Conservation (phyloP, 2,113 vertebrate genomes). For the Lagopus muta region DNA sequence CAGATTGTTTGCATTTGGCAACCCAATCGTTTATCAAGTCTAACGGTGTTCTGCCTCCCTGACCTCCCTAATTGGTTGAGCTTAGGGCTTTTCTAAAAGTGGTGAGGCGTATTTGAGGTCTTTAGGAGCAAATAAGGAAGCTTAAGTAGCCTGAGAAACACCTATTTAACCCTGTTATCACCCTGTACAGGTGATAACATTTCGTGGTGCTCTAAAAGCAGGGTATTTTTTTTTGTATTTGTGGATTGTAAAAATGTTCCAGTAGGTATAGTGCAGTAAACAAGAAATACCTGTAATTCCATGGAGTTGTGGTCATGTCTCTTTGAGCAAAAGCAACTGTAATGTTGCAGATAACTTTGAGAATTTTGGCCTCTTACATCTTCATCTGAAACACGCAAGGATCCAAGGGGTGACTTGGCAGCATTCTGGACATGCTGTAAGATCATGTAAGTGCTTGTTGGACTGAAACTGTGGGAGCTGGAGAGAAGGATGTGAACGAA, state of each 20-base stretch:
- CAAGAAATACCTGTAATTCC: neutral
- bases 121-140: neutral
- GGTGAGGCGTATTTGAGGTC: neutral
- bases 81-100: neutral
- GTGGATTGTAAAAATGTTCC: neutral
- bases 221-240: neutral
- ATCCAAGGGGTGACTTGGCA: neutral
- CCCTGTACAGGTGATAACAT: neutral
- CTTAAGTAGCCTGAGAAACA: neutral
- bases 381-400: neutral
- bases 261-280: neutral
- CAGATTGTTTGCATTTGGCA: neutral
- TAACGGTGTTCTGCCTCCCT: neutral
- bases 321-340: neutral
- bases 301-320: fast-evolving
- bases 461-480: neutral
- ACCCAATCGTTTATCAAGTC: fast-evolving
- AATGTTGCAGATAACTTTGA: neutral
- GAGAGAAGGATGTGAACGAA: neutral
- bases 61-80: neutral
- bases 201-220: neutral
- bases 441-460: neutral
- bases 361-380: neutral
- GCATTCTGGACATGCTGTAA: fast-evolving
- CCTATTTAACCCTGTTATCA: neutral